Conservation (phyloP, 2,797 vertebrate species). For the Iguana delicatissima region DNA sequence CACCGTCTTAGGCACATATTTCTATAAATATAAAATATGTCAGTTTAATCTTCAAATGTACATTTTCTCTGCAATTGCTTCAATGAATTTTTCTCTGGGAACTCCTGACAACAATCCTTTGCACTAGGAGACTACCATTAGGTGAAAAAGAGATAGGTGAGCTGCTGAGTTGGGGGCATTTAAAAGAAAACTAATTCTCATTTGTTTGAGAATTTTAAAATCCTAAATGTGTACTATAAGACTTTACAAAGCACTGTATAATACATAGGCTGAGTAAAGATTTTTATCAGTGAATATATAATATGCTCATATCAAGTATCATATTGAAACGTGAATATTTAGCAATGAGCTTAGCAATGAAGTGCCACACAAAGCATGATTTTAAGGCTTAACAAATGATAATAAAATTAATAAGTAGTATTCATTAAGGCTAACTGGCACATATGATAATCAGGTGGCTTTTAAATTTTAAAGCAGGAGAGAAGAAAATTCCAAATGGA, state of each 20-base stretch:
- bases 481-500: background rate
- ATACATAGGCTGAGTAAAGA: background rate
- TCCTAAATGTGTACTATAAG: background rate
- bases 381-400: background rate
- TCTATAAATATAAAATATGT: slow-evolving; percentile 69
- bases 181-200: background rate
- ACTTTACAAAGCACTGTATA: background rate
- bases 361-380: background rate
- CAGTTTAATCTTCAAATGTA: background rate
- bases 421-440: background rate
- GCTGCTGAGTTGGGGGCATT: background rate
- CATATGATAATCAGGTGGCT: background rate
- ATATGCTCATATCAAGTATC: background rate
- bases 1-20: slow-evolving; percentile 83
- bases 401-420: background rate
- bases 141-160: background rate
- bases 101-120: background rate
- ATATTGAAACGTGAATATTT: background rate
- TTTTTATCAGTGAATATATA: no score
- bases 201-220: background rate
- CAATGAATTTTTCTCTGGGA: background rate
- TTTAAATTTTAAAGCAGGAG: background rate
- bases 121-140: background rate
- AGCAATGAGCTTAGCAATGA: background rate
- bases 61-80: background rate